These are phyloP conservation scores for Yponomeuta malinellus DNA, from an alignment of 2,888 invertebrate genomes.

Conservation along the genomic window DNA sequence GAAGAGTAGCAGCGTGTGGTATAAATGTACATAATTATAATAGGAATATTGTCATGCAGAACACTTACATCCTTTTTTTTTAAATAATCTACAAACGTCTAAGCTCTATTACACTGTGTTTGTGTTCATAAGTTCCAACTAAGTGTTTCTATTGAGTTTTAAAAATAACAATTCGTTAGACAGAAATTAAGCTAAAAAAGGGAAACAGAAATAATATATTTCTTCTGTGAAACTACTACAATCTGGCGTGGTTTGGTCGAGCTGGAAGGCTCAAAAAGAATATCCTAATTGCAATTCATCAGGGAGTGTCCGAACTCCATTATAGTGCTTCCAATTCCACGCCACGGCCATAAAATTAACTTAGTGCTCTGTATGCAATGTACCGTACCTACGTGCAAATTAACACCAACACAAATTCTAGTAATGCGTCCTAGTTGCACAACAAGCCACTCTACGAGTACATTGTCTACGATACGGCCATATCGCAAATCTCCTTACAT, in stretches of 20 bases:
- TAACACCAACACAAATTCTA: constrained; percentile 31
- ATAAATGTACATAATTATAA: no score
- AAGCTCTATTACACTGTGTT: no score
- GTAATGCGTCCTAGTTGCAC: constrained; percentile 33
- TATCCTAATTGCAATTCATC: constrained; percentile 39
- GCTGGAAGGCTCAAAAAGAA: neutral
- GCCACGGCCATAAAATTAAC: constrained; percentile 28
- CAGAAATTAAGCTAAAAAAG: no score
- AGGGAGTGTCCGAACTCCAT: constrained; percentile 34
- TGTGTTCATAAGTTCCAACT: no score
- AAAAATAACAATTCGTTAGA: no score
- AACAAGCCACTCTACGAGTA: constrained; percentile 36
- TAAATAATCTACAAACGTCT: no score
- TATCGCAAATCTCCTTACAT: constrained; percentile 31
- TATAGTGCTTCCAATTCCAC: constrained; percentile 33
- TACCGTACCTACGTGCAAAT: constrained; percentile 25
- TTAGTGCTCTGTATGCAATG: constrained; percentile 37
- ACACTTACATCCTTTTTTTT: no score
- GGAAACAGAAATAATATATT: no score
- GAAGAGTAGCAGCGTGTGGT: neutral
- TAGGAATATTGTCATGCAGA: no score
- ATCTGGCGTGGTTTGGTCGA: constrained; percentile 14
- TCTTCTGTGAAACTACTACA: no score
- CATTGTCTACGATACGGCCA: constrained; percentile 31
- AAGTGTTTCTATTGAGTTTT: no score